These are phyloP conservation scores for Palaemon carinicauda DNA, from an alignment of 1,140 invertebrate species.

Conservation along the genomic window DNA sequence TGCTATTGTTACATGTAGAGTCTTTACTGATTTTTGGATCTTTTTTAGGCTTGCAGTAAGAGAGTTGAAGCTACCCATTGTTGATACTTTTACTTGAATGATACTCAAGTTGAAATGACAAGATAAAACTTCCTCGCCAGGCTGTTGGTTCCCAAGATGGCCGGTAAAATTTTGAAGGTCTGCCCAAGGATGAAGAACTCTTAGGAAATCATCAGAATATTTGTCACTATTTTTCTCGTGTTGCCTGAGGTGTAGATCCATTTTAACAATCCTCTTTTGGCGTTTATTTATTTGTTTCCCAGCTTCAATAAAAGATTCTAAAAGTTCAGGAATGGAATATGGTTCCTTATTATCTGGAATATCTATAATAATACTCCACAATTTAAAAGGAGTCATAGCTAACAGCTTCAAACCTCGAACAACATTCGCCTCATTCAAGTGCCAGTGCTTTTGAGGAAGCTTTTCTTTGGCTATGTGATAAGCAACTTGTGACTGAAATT, in stretches of 20 bases:
- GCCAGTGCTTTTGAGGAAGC: slow-evolving; percentile 17
- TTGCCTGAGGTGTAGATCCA: slow-evolving; percentile 17
- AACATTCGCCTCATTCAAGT: slow-evolving; percentile 12
- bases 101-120: background rate
- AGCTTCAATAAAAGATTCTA: background rate
- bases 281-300: slow-evolving; percentile 19
- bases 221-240: background rate
- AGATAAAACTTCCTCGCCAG: slow-evolving; percentile 6
- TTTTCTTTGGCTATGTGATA: slow-evolving; percentile 5
- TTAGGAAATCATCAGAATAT: slow-evolving; percentile 10
- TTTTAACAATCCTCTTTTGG: slow-evolving; percentile 10
- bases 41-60: slow-evolving; percentile 14
- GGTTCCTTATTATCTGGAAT: slow-evolving; percentile 9
- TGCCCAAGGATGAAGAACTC: background rate
- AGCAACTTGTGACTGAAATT: slow-evolving; percentile 6
- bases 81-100: slow-evolving; percentile 6
- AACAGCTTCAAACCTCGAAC: background rate
- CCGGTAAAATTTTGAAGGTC: slow-evolving; percentile 14
- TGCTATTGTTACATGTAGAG: background rate
- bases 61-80: background rate
- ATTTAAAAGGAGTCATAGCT: background rate
- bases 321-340: background rate
- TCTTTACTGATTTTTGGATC: slow-evolving; percentile 18
- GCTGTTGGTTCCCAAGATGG: background rate
- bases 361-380: background rate